Conservation (phyloP, 2,113 vertebrate species). For the Nycticorax nycticorax region DNA sequence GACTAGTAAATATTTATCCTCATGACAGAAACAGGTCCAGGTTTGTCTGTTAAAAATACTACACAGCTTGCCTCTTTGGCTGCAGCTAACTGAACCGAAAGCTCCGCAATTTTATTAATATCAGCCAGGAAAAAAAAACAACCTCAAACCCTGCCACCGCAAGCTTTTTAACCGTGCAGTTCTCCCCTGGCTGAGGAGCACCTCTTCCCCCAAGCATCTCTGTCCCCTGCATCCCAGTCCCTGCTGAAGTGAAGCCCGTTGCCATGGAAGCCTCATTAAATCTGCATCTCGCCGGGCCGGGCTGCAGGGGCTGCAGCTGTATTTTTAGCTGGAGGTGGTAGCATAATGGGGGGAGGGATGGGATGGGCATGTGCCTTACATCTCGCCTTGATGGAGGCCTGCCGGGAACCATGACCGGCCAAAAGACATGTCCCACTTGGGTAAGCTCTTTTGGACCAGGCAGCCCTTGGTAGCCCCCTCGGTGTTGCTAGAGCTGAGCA, state of each 20-base stretch:
- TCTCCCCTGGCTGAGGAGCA: slow-evolving; percentile 14
- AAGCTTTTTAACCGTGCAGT: neutral
- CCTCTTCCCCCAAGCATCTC: neutral
- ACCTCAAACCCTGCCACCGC: neutral
- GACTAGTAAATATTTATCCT: slow-evolving; percentile 73
- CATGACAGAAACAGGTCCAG: slow-evolving; percentile 46
- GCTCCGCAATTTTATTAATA: neutral
- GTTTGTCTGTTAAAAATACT: slow-evolving; percentile 54
- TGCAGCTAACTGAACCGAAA: slow-evolving; percentile 5
- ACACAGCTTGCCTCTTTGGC: neutral
- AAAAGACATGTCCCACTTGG: neutral
- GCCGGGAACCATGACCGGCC: neutral
- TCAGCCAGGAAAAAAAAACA: neutral
- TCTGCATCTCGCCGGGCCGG: slow-evolving; percentile 75
- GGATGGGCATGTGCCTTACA: neutral
- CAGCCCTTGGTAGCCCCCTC: neutral
- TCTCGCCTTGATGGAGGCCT: neutral
- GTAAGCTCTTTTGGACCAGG: neutral
- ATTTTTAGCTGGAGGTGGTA: slow-evolving; percentile 78
- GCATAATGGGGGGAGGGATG: neutral
- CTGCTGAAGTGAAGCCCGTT: slow-evolving; percentile 70
- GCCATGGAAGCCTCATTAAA: slow-evolving; percentile 83
- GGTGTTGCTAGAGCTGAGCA: neutral
- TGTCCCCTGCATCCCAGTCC: slow-evolving; percentile 7
- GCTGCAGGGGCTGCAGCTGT: slow-evolving; percentile 71